Percentiles rank a stretch among this genome's conserved stretches.
These are phyloP conservation scores for Penaeus japonicus DNA, from an alignment of 1,140 invertebrate genomes.

Conservation along the genomic window DNA sequence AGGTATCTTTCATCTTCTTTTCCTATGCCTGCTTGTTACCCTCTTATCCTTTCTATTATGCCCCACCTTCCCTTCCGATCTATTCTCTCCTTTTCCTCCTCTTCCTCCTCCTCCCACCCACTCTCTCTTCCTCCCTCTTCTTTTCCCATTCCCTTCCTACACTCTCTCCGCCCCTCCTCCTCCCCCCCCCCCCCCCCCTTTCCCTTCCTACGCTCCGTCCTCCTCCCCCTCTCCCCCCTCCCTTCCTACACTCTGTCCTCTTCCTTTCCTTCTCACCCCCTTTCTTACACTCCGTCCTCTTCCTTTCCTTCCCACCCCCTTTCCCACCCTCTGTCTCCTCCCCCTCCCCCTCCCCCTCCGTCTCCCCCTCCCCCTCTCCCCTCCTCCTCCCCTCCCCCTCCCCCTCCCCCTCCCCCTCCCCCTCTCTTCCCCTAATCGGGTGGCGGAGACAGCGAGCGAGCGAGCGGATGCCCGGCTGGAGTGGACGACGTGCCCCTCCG, in stretches of 20 bases:
- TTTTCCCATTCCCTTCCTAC: no score
- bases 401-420: no score
- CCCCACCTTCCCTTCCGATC: neutral
- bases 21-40: neutral
- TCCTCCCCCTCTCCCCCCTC: neutral
- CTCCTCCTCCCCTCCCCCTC: neutral
- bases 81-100: neutral
- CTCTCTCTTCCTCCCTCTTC: neutral
- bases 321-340: no score
- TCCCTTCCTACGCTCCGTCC: neutral
- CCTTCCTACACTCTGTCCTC: neutral
- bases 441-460: no score
- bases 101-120: neutral
- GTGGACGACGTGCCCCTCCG: no score
- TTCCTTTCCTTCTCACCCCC: neutral
- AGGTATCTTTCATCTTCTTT: neutral
- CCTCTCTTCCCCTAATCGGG: no score
- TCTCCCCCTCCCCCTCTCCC: no score
- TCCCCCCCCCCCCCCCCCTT: neutral
- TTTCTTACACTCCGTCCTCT: neutral
- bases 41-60: neutral
- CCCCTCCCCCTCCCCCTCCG: neutral
- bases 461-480: no score
- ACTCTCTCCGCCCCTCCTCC: neutral
- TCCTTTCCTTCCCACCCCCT: no score